phyloP scores from a whole-genome alignment of 2,113 vertebrate genomes.

The Mola mola region DNA sequence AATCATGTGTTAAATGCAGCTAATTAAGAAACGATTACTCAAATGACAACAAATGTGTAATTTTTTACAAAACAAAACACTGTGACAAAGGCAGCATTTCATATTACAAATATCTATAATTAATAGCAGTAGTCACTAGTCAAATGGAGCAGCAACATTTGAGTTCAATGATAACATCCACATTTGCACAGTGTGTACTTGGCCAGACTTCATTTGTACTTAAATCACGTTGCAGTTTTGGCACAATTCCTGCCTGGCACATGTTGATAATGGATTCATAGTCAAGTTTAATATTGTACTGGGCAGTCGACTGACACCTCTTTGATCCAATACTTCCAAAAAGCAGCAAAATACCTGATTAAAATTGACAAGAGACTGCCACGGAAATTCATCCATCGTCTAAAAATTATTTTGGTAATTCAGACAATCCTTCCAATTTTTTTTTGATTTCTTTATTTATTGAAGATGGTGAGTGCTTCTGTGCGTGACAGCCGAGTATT shows the following conservation, averaged over 20 bases:
- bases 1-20: background rate
- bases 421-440: slow-evolving; percentile 20
- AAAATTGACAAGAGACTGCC: slow-evolving; percentile 64
- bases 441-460: slow-evolving; percentile 12
- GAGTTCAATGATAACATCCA: slow-evolving; percentile 30
- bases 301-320: slow-evolving; percentile 40
- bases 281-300: slow-evolving; percentile 48
- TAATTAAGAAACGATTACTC: background rate
- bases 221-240: slow-evolving; percentile 61
- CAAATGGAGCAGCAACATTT: slow-evolving; percentile 22
- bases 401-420: slow-evolving; percentile 60
- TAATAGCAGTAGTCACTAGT: slow-evolving; percentile 11
- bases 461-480: slow-evolving; percentile 2
- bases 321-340: slow-evolving; percentile 25
- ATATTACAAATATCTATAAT: slow-evolving; percentile 3
- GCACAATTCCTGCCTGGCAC: slow-evolving; percentile 53
- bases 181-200: slow-evolving; percentile 11
- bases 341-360: slow-evolving; percentile 60
- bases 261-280: slow-evolving; percentile 59
- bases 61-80: background rate
- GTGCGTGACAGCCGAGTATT: slow-evolving; percentile 11
- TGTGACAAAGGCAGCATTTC: slow-evolving; percentile 5
- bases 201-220: slow-evolving; percentile 38
- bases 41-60: background rate
- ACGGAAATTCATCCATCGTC: slow-evolving; percentile 45